Conservation (phyloP, 2,888 invertebrate genomes). For the Emmelina monodactyla region DNA sequence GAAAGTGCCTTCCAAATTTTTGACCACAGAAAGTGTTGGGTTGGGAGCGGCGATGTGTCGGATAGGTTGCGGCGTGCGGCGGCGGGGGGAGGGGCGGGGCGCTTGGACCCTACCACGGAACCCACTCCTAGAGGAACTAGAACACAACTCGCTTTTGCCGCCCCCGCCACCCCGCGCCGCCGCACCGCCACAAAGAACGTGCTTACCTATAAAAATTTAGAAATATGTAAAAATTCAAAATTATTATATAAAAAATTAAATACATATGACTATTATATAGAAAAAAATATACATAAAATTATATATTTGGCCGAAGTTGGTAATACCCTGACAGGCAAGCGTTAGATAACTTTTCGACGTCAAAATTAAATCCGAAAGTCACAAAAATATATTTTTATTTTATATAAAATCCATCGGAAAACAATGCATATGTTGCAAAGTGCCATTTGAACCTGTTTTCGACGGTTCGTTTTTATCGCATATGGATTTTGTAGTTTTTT, state of each 20-base stretch:
- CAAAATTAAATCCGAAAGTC: slow-evolving; percentile 48
- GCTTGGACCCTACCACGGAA: slow-evolving; percentile 20
- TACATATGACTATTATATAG: slow-evolving; percentile 65
- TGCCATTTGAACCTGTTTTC: slow-evolving; percentile 56
- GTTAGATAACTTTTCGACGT: slow-evolving; percentile 54
- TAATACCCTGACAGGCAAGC: slow-evolving; percentile 81
- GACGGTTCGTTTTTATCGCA: slow-evolving; percentile 39
- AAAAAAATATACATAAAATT: slow-evolving; percentile 60
- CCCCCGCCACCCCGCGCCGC: slow-evolving; percentile 10
- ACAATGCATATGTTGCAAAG: slow-evolving; percentile 56
- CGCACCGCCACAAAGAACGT: slow-evolving; percentile 28
- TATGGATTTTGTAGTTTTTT: slow-evolving; percentile 37
- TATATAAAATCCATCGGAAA: slow-evolving; percentile 35
- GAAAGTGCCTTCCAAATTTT: slow-evolving; percentile 83
- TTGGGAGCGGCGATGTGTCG: slow-evolving; percentile 59
- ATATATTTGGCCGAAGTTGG: slow-evolving; percentile 68
- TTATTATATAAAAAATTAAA: slow-evolving; percentile 63
- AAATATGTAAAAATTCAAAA: slow-evolving; percentile 63
- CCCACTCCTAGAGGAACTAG: too few relatives aligned
- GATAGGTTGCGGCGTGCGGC: slow-evolving; percentile 23
- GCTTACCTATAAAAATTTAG: slow-evolving; percentile 60
- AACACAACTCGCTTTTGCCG: slow-evolving; percentile 17
- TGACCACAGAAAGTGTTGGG: slow-evolving; percentile 69
- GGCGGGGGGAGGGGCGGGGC: slow-evolving; percentile 14
- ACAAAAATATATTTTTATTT: slow-evolving; percentile 28